These are phyloP conservation scores for Montipora capitata DNA, from an alignment of 92 coral and sea anemone genomes.

Conservation along the genomic window DNA sequence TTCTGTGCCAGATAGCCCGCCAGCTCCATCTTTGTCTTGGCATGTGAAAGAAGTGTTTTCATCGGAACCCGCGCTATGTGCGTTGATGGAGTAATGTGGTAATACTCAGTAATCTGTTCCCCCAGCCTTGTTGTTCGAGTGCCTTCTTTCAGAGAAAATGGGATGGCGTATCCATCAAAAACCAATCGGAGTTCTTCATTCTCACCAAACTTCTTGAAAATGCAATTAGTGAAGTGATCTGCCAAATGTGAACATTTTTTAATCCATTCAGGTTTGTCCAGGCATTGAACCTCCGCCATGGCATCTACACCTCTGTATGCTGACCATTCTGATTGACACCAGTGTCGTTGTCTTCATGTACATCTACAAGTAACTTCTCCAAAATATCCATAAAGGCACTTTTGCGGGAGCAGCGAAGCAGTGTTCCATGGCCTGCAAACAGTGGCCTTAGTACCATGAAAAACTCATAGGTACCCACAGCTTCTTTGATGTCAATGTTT, in stretches of 20 bases:
- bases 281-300: constrained; percentile 75
- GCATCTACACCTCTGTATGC: constrained; percentile 45
- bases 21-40: constrained; percentile 21
- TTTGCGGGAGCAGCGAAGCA: constrained; percentile 2
- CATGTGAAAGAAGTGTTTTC: constrained; percentile 33
- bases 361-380: constrained; percentile 12
- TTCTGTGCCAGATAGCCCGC: background rate
- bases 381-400: constrained; percentile 39
- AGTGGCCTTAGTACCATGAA: too few species aligned
- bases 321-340: background rate
- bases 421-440: too few species aligned
- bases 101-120: constrained; percentile 24
- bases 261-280: constrained; percentile 72
- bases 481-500: background rate
- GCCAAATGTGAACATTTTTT: constrained; percentile 62
- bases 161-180: constrained; percentile 68
- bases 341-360: background rate
- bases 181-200: constrained; percentile 67
- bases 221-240: constrained; percentile 50
- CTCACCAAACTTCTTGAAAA: constrained; percentile 56
- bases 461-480: constrained; percentile 42
- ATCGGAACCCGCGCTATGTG: constrained; percentile 9
- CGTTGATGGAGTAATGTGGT: constrained; percentile 34
- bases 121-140: constrained; percentile 30
- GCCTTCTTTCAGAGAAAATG: constrained; percentile 43